phyloP scores from a whole-genome alignment of 2,797 vertebrate species.

The Chaetophractus vellerosus region DNA sequence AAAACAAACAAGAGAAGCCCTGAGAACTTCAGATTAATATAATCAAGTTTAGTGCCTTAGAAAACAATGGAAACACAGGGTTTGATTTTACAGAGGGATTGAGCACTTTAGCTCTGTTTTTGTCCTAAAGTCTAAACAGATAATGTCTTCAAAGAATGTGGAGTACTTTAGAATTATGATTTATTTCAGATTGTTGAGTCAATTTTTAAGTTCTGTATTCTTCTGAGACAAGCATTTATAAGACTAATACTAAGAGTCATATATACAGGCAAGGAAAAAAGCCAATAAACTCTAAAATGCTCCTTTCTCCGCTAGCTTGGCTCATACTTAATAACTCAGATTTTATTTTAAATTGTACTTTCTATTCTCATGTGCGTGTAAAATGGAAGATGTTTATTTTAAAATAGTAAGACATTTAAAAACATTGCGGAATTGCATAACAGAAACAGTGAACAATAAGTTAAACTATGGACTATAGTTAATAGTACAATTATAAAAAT shows the following conservation, averaged over 20 bases:
- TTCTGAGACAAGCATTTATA: slow-evolving; percentile 4
- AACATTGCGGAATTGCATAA: too few relatives aligned
- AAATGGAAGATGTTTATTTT: slow-evolving; percentile 8
- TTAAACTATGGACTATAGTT: too few relatives aligned
- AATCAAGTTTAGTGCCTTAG: not conserved
- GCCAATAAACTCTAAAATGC: slow-evolving; percentile 6
- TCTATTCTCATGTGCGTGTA: not conserved
- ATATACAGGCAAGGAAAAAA: not conserved
- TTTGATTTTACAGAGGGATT: not conserved
- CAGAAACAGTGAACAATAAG: too few relatives aligned
- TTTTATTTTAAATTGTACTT: slow-evolving; percentile 51
- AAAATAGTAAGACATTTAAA: not conserved
- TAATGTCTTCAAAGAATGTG: slow-evolving; percentile 22
- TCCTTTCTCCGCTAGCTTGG: not conserved
- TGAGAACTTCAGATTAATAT: not conserved
- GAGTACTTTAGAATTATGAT: not conserved
- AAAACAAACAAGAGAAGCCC: not conserved
- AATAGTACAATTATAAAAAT: too few relatives aligned
- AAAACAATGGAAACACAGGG: not conserved
- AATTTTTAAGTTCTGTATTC: not conserved
- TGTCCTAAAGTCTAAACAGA: not conserved
- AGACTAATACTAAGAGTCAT: not conserved
- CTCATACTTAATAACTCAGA: not conserved
- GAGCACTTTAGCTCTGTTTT: not conserved
- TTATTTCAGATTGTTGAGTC: slow-evolving; percentile 26